Conservation (phyloP, 2,797 vertebrate species). For the Meriones psammophilus region DNA sequence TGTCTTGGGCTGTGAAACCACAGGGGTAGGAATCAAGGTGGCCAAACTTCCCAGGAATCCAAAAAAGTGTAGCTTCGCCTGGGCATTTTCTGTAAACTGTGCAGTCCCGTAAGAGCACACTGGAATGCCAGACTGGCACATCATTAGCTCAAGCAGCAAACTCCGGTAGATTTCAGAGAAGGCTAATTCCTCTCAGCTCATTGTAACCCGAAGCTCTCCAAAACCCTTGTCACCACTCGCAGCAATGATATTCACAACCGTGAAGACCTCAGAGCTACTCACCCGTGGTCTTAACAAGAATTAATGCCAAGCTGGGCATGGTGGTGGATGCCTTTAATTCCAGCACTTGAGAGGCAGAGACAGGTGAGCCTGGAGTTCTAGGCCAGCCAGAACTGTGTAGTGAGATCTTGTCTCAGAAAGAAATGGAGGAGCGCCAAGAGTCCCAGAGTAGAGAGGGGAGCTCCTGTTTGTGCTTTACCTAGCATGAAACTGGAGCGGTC, state of each 20-base stretch:
- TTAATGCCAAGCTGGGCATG: background rate
- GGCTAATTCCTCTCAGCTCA: constrained; percentile 21
- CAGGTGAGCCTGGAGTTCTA: background rate
- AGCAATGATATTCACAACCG: background rate
- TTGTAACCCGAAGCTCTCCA: background rate
- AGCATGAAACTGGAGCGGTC: background rate
- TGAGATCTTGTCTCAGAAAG: background rate
- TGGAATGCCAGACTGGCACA: background rate
- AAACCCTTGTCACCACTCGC: background rate
- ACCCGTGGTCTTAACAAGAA: background rate
- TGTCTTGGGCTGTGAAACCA: no score
- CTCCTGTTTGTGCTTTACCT: background rate
- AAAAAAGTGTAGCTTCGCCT: no score
- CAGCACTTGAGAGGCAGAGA: background rate
- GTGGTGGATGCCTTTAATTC: background rate
- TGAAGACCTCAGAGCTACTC: background rate
- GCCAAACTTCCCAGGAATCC: no score
- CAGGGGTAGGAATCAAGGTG: no score
- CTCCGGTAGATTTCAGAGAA: background rate
- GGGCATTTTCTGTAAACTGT: background rate
- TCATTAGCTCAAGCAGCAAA: background rate
- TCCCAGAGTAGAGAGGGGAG: background rate
- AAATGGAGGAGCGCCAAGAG: no score
- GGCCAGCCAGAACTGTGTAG: background rate
- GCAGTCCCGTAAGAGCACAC: background rate